Evolutionary conservation across 2,113 vertebrate genomes (phyloP).

Genomic region (Cyprinodon brontotheroides): DNA sequence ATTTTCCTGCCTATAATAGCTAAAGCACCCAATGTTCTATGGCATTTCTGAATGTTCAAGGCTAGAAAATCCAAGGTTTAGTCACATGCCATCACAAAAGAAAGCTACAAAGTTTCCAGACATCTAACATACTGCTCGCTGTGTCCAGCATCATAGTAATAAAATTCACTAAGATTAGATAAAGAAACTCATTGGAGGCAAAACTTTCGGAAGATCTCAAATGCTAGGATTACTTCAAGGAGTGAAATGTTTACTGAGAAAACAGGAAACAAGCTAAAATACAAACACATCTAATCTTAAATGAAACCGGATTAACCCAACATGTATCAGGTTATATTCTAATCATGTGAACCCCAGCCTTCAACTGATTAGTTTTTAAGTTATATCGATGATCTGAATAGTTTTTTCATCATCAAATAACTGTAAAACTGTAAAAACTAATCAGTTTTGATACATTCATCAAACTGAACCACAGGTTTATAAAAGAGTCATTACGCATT

Average conservation of each 20-base stretch:
- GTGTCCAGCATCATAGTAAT: neutral
- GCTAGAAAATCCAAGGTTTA: neutral
- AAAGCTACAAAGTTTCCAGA: neutral
- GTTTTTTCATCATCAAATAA: too few relatives aligned
- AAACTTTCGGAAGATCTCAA: neutral
- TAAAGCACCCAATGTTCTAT: slow-evolving; percentile 6
- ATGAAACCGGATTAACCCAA: neutral
- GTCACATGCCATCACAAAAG: neutral
- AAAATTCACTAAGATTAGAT: neutral
- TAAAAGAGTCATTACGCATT: too few relatives aligned
- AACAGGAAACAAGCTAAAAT: neutral
- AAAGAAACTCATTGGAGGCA: neutral
- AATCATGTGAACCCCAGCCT: too few relatives aligned
- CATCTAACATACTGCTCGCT: neutral
- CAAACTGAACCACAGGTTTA: too few relatives aligned
- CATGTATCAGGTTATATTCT: too few relatives aligned
- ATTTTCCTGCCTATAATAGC: neutral
- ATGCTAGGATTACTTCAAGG: neutral
- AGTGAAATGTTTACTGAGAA: neutral
- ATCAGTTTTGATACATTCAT: too few relatives aligned
- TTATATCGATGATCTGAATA: too few relatives aligned
- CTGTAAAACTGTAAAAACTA: too few relatives aligned
- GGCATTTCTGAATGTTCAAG: neutral
- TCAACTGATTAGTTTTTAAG: too few relatives aligned
- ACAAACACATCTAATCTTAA: neutral